Percentiles rank a stretch among this genome's conserved stretches.
Evolutionary conservation across 2,797 vertebrate genomes (phyloP).

Genomic region (Hoplostethus mediterraneus): DNA sequence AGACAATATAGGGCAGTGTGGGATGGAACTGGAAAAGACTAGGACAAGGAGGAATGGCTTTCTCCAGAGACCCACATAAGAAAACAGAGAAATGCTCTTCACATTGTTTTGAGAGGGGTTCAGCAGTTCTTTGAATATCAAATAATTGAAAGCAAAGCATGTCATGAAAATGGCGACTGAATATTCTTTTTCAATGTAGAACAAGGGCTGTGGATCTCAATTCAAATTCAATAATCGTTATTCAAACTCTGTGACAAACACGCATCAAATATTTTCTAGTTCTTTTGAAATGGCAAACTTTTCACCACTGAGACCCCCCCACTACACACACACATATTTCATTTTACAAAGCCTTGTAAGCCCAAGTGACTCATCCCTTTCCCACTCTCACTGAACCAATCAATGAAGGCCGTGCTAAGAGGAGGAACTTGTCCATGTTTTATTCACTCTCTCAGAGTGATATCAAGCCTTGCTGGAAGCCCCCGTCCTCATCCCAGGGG

Average conservation of each 20-base stretch:
- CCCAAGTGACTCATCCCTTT: conserved; percentile 25
- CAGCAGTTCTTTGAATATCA: conserved; percentile 29
- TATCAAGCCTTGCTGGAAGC: conserved; percentile 64
- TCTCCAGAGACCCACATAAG: conserved; percentile 55
- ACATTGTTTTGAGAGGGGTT: conserved; percentile 11
- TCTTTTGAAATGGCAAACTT: conserved; percentile 9
- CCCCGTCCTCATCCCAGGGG: conserved; percentile 58
- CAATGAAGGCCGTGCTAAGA: conserved; percentile 34
- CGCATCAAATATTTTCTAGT: neutral
- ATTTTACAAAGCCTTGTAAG: conserved; percentile 33
- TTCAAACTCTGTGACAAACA: conserved; percentile 13
- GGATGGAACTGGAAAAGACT: conserved; percentile 62
- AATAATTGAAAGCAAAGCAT: conserved; percentile 50
- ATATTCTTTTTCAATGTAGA: conserved; percentile 20
- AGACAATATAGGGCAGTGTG: conserved; percentile 65
- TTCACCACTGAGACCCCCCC: neutral
- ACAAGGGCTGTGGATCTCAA: conserved; percentile 1
- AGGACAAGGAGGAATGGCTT: conserved; percentile 56
- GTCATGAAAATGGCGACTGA: conserved; percentile 1
- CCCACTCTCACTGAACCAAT: conserved; percentile 44
- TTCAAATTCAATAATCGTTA: conserved; percentile 8
- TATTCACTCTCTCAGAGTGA: conserved; percentile 67
- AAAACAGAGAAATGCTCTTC: conserved; percentile 54
- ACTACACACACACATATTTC: neutral
- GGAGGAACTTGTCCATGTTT: conserved; percentile 62